A percentile compares a stretch with the other conserved stretches of the same genome.
Evolutionary conservation across 2,888 invertebrate species (phyloP).

Genomic region (Sycophila texana): DNA sequence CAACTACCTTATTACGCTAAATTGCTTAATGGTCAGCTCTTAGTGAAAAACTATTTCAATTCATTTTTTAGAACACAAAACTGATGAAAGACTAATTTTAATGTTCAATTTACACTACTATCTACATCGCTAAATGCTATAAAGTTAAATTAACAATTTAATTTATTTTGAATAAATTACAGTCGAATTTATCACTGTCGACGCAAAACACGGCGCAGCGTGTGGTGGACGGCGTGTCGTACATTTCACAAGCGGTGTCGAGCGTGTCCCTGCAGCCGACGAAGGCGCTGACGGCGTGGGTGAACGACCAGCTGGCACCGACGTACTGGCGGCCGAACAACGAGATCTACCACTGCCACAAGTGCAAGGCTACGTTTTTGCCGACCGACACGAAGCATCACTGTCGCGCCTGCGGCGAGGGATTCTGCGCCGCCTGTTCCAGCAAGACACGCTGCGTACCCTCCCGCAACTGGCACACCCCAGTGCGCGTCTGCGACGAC

Average conservation of each 20-base stretch:
- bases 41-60: too few species aligned
- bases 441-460: constrained; percentile 83
- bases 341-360: constrained; percentile 83
- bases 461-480: constrained; percentile 82
- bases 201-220: constrained; percentile 81
- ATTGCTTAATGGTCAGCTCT: too few species aligned
- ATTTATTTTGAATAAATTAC: neutral
- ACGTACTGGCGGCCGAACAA: constrained; percentile 88
- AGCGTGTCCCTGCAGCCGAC: constrained; percentile 85
- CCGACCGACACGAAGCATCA: constrained; percentile 82
- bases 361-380: constrained; percentile 80
- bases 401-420: constrained; percentile 87
- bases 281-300: constrained; percentile 82
- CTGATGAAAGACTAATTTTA: too few species aligned
- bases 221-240: constrained; percentile 81
- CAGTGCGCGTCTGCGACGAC: constrained; percentile 85
- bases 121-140: too few species aligned
- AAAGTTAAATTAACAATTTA: too few species aligned
- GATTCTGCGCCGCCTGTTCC: constrained; percentile 86
- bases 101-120: too few species aligned
- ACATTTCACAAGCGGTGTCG: constrained; percentile 80
- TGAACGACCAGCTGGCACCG: constrained; percentile 88
- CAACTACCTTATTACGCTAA: neutral
- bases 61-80: too few species aligned
- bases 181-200: constrained; percentile 63